A percentile compares a stretch with the other conserved stretches of the same genome.
Conservation (phyloP, 2,797 vertebrate genomes). For the Xyrichtys novacula region DNA sequence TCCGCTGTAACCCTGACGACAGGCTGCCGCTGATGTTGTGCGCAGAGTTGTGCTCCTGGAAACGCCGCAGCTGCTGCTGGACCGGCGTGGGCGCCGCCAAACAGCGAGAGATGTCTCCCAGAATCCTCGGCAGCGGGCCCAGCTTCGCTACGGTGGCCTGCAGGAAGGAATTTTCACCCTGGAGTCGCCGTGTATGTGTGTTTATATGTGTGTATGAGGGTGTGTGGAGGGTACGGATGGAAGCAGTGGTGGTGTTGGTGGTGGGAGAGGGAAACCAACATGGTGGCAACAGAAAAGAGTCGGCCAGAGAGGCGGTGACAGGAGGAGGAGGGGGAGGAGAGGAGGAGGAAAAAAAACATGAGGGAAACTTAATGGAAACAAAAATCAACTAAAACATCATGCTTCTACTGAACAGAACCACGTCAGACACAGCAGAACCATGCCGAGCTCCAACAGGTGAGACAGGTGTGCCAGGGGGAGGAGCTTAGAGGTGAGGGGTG, state of each 20-base stretch:
- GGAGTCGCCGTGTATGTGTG: conserved; percentile 77
- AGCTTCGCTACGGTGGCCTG: conserved; percentile 97
- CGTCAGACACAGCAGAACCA: conserved; percentile 44
- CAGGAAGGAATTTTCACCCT: conserved; percentile 99
- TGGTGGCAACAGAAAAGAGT: conserved; percentile 73
- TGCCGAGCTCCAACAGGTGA: conserved; percentile 46
- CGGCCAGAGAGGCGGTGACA: conserved; percentile 65
- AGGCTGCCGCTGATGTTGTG: conserved; percentile 93
- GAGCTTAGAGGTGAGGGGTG: conserved; percentile 53
- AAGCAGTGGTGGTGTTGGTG: conserved; percentile 85
- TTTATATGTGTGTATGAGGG: conserved; percentile 34
- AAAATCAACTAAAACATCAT: conserved; percentile 81
- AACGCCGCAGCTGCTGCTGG: conserved; percentile 91
- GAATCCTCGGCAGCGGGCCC: conserved; percentile 94
- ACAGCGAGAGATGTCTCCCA: conserved; percentile 92
- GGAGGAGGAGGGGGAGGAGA: conserved; percentile 50
- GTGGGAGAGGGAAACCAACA: conserved; percentile 70
- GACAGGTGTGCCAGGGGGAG: conserved; percentile 4
- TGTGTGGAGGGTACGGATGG: conserved; percentile 12
- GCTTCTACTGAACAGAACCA: conserved; percentile 86
- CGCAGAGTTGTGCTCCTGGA: conserved; percentile 90
- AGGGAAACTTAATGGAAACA: conserved; percentile 88
- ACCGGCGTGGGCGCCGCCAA: conserved; percentile 88
- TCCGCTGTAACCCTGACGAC: conserved; percentile 94
- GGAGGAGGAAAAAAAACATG: conserved; percentile 86